A percentile compares a stretch with the other conserved stretches of the same genome.
These are phyloP conservation scores for Ricordea florida DNA, from an alignment of 92 coral and sea anemone genomes.

Conservation along the genomic window DNA sequence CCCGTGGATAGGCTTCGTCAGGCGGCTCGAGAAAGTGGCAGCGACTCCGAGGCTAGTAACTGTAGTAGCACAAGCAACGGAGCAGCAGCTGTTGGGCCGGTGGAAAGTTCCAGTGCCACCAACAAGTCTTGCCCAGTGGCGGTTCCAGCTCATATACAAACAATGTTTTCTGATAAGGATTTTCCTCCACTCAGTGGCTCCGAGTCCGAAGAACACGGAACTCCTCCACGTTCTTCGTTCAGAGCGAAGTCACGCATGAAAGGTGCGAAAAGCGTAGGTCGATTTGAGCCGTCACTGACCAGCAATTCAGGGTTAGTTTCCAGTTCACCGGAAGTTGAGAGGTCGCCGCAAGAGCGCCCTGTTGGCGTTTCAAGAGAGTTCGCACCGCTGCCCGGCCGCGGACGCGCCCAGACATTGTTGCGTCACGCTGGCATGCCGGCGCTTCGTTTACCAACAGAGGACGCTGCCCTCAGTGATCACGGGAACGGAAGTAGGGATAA, in stretches of 20 bases:
- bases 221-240: slow-evolving; percentile 56
- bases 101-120: not conserved
- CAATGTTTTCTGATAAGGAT: slow-evolving; percentile 69
- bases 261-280: too few relatives aligned
- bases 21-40: not conserved
- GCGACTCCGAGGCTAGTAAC: slow-evolving; percentile 5
- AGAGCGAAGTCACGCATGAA: too few relatives aligned
- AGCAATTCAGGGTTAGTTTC: slow-evolving; percentile 3
- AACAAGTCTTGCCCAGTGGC: not conserved
- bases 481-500: not conserved
- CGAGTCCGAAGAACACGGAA: slow-evolving; percentile 68
- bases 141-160: not conserved
- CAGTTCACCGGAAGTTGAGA: not conserved
- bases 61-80: not conserved
- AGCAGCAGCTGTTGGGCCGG: not conserved
- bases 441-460: slow-evolving; percentile 73
- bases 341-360: not conserved
- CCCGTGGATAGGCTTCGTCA: slow-evolving; percentile 11
- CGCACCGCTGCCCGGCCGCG: slow-evolving; percentile 76
- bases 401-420: slow-evolving; percentile 79
- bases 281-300: not conserved
- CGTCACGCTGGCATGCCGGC: slow-evolving; percentile 70
- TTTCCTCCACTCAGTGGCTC: slow-evolving; percentile 95
- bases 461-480: slow-evolving; percentile 22
- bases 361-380: slow-evolving; percentile 18